phyloP scores from a whole-genome alignment of 2,113 vertebrate genomes.

The Mastomys natalensis region DNA sequence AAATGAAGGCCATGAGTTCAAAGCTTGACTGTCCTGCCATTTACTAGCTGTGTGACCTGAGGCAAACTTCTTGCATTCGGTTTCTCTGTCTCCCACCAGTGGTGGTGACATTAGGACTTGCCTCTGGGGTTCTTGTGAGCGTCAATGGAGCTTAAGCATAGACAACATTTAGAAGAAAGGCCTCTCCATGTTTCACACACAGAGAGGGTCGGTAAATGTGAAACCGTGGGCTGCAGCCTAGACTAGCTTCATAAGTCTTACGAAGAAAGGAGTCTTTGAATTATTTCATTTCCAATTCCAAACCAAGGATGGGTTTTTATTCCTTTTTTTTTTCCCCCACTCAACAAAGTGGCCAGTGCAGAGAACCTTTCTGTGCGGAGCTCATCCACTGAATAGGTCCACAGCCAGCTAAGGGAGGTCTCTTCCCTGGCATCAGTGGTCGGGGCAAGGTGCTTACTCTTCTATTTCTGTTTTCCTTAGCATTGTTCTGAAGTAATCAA shows the following conservation, averaged over 20 bases:
- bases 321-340: neutral
- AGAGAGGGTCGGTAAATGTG: accelerated
- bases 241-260: neutral
- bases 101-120: neutral
- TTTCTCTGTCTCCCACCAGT: neutral
- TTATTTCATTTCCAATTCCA: neutral
- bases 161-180: neutral
- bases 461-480: no score
- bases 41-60: neutral
- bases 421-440: neutral
- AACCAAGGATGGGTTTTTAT: neutral
- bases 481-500: neutral
- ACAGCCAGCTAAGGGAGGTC: neutral
- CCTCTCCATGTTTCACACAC: neutral
- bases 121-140: neutral
- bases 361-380: neutral
- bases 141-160: no score
- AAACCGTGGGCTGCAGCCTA: no score
- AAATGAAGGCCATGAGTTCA: neutral
- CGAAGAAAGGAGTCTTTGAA: neutral
- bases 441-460: no score
- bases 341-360: neutral
- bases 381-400: neutral
- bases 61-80: neutral
- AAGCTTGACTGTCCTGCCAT: neutral